Base-by-base conservation (phyloP, 2,797 vertebrate species). In the Scarus forsteni region DNA sequence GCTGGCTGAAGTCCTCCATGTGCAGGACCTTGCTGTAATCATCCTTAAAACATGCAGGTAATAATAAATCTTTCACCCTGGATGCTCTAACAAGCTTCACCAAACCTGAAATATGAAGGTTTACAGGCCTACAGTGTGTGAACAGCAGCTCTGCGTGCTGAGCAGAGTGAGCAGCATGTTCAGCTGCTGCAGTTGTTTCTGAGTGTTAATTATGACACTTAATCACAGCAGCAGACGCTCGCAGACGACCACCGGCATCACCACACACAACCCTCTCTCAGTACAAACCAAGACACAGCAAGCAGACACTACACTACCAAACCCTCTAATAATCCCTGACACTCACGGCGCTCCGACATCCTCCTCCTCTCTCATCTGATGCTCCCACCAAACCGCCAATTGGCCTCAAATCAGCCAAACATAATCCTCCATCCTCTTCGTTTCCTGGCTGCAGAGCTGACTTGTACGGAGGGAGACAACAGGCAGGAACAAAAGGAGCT, bases 341-440 rank as follows among this genome's bases (percentile, higher is more conserved):
- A 81, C 85, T 88, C 80, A n/a, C 86, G 70, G 82, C 75, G 82
- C 81, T 85, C 67, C 85, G 87, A 85, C 85, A 78, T 75, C 75
- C 77, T 76, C 81, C 84, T 78, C 84, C 85, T 69, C 62, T 75
- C 45, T 81, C 79, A 77, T 83, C 83, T 65, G 64, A 81, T 14
- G 67, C 76, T 62, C 46, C 1, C 72, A 35, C 55, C 39, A 92
- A 94, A 93, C 89, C 86, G 53, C 86, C 91, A 93, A 92, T 93
- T 93, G 92, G 88, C 86, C 79, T 93, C 85, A 92, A 92, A 93
- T 88, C 81, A 92, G 88, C 85, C 90, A 91, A 86, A 93, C 81
- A 79, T 92, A 93, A 94, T 94, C 83, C 44, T 38, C 77, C 83
- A 63, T 85, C 79, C 84, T 81, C 44, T 79, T 62, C 58, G 70